Evolutionary conservation across 2,113 vertebrate species (phyloP).

Genomic region (Gobius niger): DNA sequence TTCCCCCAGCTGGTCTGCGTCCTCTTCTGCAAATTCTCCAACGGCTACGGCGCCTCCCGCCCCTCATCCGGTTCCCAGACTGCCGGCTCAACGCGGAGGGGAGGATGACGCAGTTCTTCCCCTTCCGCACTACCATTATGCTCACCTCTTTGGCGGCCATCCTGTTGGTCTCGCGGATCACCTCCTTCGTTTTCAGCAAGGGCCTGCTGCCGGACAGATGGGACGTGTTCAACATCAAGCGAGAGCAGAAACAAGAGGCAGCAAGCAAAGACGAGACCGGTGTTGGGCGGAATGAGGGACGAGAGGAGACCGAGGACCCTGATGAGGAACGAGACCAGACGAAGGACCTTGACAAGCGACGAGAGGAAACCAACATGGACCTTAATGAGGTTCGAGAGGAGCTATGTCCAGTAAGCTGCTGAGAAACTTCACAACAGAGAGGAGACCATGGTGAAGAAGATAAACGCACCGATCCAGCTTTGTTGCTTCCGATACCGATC

Average conservation of each 20-base stretch:
- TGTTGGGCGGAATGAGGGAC: neutral
- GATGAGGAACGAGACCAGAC: too few relatives aligned
- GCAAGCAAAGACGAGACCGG: neutral
- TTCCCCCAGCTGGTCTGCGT: slow-evolving; percentile 84
- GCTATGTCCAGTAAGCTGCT: slow-evolving; percentile 59
- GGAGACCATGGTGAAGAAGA: too few relatives aligned
- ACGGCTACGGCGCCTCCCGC: slow-evolving; percentile 68
- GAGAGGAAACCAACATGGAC: too few relatives aligned
- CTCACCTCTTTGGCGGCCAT: slow-evolving; percentile 66
- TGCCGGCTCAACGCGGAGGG: slow-evolving; percentile 60
- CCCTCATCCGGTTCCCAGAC: slow-evolving; percentile 71
- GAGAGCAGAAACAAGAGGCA: slow-evolving; percentile 24
- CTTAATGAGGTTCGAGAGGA: slow-evolving; percentile 6
- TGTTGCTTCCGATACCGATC: too few relatives aligned
- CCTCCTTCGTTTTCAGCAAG: slow-evolving; percentile 69
- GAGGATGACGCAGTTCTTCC: slow-evolving; percentile 74
- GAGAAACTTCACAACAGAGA: slow-evolving; percentile 12
- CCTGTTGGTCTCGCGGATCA: slow-evolving; percentile 64
- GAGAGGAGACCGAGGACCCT: neutral
- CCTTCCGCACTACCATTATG: slow-evolving; percentile 79
- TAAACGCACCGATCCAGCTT: too few relatives aligned
- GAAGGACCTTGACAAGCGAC: too few relatives aligned
- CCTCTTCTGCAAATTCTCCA: slow-evolving; percentile 77
- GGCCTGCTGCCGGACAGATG: slow-evolving; percentile 70
- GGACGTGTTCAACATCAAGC: slow-evolving; percentile 74